Percentiles rank a stretch among this genome's conserved stretches.
phyloP scores from a whole-genome alignment of 1,140 invertebrate genomes.

The Oscheius sp. region DNA sequence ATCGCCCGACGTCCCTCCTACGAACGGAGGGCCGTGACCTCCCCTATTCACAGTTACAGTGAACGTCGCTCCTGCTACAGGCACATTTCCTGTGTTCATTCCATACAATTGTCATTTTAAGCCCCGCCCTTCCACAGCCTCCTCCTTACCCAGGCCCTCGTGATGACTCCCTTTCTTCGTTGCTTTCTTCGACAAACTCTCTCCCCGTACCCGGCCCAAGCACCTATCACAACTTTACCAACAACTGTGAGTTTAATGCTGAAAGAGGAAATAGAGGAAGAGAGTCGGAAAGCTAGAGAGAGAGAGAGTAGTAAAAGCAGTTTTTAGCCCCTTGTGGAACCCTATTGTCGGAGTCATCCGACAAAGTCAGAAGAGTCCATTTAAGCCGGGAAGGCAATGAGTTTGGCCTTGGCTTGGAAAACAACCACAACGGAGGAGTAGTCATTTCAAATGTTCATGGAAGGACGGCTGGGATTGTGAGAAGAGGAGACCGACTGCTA shows the following conservation, averaged over 20 bases:
- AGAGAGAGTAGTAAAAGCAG: too few species aligned
- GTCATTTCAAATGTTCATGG: constrained; percentile 37
- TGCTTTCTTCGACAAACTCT: constrained; percentile 40
- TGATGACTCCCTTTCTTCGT: constrained; percentile 37
- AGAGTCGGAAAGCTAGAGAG: too few species aligned
- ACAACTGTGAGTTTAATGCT: constrained; percentile 25
- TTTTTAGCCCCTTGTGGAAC: constrained; percentile 25
- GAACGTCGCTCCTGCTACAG: neutral
- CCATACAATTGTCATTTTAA: neutral
- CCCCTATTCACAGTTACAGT: neutral
- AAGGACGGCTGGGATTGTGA: constrained; percentile 19
- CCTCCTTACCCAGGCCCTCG: constrained; percentile 39
- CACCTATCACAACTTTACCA: constrained; percentile 18
- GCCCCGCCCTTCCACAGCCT: constrained; percentile 35
- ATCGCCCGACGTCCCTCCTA: neutral
- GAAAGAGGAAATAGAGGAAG: too few species aligned
- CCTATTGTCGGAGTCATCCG: neutral
- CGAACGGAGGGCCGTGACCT: neutral
- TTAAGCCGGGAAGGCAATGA: constrained; percentile 24
- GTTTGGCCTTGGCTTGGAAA: constrained; percentile 32
- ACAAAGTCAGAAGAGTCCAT: constrained; percentile 27
- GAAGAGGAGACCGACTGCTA: constrained; percentile 33
- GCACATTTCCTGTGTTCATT: neutral
- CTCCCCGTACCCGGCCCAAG: constrained; percentile 17
- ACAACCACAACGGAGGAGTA: constrained; percentile 23